phyloP scores from a whole-genome alignment of 2,888 invertebrate species.

The Drosophila lutescens region DNA sequence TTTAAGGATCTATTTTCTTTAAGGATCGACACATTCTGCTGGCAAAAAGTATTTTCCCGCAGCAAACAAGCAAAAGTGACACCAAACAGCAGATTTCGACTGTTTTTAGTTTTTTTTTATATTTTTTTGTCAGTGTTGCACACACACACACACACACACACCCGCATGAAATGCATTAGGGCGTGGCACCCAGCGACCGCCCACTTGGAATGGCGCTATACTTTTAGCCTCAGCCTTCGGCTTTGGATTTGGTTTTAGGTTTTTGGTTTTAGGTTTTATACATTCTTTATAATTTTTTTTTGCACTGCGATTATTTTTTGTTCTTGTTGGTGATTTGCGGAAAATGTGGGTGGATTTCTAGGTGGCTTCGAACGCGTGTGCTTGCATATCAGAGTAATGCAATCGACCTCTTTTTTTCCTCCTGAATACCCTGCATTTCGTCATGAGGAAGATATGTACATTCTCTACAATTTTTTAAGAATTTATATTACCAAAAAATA shows the following conservation, averaged over 20 bases:
- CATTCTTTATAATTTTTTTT: constrained; percentile 20
- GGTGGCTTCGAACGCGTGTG: constrained; percentile 51
- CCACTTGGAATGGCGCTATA: constrained; percentile 50
- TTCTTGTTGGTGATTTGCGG: constrained; percentile 18
- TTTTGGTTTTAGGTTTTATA: constrained; percentile 57
- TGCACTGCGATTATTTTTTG: constrained; percentile 20
- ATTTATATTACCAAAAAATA: no score
- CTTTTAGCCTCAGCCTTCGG: constrained; percentile 27
- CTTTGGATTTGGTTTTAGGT: constrained; percentile 38
- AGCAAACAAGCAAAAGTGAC: constrained; percentile 78
- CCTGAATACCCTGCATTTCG: background rate
- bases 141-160: constrained; percentile 11
- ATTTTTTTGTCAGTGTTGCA: constrained; percentile 36
- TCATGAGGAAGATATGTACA: background rate
- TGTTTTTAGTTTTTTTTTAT: constrained; percentile 14
- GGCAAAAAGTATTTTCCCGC: constrained; percentile 68
- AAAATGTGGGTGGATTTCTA: background rate
- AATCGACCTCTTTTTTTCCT: constrained; percentile 48
- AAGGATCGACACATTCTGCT: constrained; percentile 1
- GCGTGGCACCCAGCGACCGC: constrained; percentile 69
- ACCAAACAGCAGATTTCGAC: constrained; percentile 68
- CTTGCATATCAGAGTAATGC: constrained; percentile 67
- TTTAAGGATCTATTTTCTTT: constrained; percentile 6
- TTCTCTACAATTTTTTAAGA: no score
- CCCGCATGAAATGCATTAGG: constrained; percentile 37